Conservation (phyloP, 2,797 vertebrate genomes). For the Sphenopsis melanotis region DNA sequence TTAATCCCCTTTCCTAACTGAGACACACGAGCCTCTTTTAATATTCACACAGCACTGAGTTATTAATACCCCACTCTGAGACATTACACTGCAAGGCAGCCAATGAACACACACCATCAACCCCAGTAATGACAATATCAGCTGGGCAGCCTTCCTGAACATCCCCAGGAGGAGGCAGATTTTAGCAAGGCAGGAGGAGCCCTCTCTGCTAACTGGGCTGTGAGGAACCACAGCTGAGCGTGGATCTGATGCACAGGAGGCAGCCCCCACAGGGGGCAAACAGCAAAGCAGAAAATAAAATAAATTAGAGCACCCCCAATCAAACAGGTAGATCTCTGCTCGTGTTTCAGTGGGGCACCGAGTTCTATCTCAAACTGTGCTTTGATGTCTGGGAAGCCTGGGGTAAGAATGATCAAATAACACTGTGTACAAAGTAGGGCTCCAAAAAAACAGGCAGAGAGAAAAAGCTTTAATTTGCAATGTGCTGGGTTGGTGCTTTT, state of each 20-base stretch:
- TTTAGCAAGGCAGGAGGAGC: not conserved
- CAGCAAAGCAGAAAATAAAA: not conserved
- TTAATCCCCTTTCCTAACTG: conserved; percentile 9
- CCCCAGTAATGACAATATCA: not conserved
- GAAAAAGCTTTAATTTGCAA: conserved; percentile 30
- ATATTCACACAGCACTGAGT: not conserved
- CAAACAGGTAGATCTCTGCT: conserved; percentile 2
- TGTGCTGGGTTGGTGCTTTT: not conserved
- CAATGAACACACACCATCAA: not conserved
- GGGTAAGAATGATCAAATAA: conserved; percentile 43
- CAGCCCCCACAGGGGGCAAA: not conserved
- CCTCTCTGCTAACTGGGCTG: not conserved
- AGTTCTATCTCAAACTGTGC: conserved; percentile 9
- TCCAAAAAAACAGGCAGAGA: not conserved
- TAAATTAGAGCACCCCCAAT: not conserved
- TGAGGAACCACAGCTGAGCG: not conserved
- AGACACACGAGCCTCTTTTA: conserved; percentile 23
- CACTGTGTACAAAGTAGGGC: conserved; percentile 11
- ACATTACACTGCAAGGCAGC: not conserved
- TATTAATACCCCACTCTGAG: conserved; percentile 21
- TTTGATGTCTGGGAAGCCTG: conserved; percentile 42
- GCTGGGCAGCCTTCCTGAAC: not conserved
- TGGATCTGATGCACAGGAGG: not conserved
- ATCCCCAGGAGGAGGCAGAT: conserved; percentile 6
- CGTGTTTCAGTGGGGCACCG: not conserved